Conservation (phyloP, 2,797 vertebrate genomes). For the Ptychadena robeensis region DNA sequence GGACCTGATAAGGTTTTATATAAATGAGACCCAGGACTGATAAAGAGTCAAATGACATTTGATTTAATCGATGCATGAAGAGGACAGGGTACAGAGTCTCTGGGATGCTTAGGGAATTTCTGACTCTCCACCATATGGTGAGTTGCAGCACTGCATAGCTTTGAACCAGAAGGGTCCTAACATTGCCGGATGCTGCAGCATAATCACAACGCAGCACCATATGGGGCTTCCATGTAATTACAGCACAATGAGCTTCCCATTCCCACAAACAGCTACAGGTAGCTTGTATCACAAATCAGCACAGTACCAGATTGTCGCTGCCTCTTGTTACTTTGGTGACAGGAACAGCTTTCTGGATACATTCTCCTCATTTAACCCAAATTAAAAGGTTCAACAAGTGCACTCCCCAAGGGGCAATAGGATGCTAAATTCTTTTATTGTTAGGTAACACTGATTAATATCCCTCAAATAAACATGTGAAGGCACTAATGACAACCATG, state of each 20-base stretch:
- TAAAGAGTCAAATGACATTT: constrained; percentile 72
- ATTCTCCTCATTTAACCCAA: constrained; percentile 33
- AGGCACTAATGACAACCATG: constrained; percentile 14
- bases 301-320: constrained; percentile 13
- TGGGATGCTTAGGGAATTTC: constrained; percentile 64
- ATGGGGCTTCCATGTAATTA: constrained; percentile 51
- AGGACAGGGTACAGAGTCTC: constrained; percentile 53
- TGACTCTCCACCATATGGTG: constrained; percentile 67
- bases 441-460: constrained; percentile 36
- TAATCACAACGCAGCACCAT: constrained; percentile 36
- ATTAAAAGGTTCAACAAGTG: constrained; percentile 39
- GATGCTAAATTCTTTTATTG: constrained; percentile 5
- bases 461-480: constrained; percentile 29
- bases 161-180: constrained; percentile 39
- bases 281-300: constrained; percentile 43
- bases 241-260: constrained; percentile 20
- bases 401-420: constrained; percentile 24
- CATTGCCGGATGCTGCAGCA: constrained; percentile 7
- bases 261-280: constrained; percentile 54
- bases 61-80: constrained; percentile 68
- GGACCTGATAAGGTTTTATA: constrained; percentile 66
- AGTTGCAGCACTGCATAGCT: constrained; percentile 33
- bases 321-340: constrained; percentile 11
- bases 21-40: constrained; percentile 69
- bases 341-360: not conserved